phyloP scores from a whole-genome alignment of 2,113 vertebrate species.

The cat (Felis catus) region F.catus_Fca126_mat1.0 CM031412.1:3845501-3846000 shows the following conservation, averaged over 20 bases:
- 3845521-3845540: background rate
- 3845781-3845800: background rate
- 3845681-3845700: background rate
- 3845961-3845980: too few species aligned
- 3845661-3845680: background rate
- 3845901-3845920: background rate
- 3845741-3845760: background rate
- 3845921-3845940: background rate
- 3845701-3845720: background rate
- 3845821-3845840: background rate
- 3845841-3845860: background rate
- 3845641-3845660: fast-evolving
- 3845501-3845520: background rate
- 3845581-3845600: background rate
- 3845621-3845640: background rate
- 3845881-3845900: background rate
- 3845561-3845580: background rate
- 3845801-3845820: background rate
- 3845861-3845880: background rate
- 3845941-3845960: background rate
- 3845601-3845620: background rate
- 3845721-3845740: background rate
- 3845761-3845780: background rate
- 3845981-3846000: too few species aligned
- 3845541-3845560: background rate